Evolutionary conservation across 2,888 invertebrate species (phyloP).

Genomic region (Nomada goodeniana): DNA sequence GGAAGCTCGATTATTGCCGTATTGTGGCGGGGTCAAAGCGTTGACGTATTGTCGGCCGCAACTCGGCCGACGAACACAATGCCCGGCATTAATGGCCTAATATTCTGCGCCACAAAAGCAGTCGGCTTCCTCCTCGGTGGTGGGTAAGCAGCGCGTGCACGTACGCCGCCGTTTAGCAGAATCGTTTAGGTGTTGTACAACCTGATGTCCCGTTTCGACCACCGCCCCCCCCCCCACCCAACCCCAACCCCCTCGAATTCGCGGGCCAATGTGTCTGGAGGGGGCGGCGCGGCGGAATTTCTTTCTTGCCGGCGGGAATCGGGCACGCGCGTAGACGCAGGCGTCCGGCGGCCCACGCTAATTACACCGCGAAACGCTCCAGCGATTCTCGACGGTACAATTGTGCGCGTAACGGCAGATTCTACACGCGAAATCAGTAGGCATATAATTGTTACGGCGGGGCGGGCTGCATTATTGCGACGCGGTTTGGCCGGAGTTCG

Average conservation of each 20-base stretch:
- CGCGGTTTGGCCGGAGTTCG: conserved; percentile 70
- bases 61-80: conserved; percentile 66
- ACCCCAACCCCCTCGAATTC: no score
- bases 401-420: conserved; percentile 26
- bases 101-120: conserved; percentile 72
- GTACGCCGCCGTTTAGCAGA: conserved; percentile 54
- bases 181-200: conserved; percentile 43
- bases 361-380: conserved; percentile 38
- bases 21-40: conserved; percentile 75
- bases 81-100: conserved; percentile 74
- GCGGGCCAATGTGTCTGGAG: neutral
- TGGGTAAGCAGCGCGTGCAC: conserved; percentile 48
- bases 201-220: conserved; percentile 6
- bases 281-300: neutral
- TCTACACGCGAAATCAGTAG: conserved; percentile 44
- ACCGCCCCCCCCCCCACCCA: neutral
- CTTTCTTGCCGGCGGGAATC: neutral
- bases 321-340: neutral
- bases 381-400: conserved; percentile 36
- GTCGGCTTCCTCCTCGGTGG: conserved; percentile 61
- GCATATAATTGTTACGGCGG: conserved; percentile 64
- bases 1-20: conserved; percentile 74
- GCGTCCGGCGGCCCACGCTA: conserved; percentile 3
- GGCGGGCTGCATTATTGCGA: conserved; percentile 69
- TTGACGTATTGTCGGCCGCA: conserved; percentile 74